Conservation (phyloP, 1,140 invertebrate species). For the Drosophila kanapiae region DNA sequence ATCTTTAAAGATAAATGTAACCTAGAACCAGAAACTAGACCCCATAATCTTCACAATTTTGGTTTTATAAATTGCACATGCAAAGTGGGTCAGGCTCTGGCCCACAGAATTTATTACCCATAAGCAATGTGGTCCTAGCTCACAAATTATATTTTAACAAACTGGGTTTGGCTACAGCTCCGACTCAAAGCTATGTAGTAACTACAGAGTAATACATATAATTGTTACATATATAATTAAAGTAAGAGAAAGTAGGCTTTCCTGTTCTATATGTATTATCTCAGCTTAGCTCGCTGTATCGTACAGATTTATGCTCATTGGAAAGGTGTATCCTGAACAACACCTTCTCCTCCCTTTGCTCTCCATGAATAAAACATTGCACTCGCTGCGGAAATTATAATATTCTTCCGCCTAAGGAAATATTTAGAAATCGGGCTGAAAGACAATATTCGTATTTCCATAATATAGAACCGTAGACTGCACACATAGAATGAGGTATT, state of each 20-base stretch:
- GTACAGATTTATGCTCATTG: background rate
- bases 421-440: constrained; percentile 26
- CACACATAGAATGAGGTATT: constrained; percentile 10
- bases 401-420: constrained; percentile 31
- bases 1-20: constrained; percentile 12
- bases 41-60: constrained; percentile 9
- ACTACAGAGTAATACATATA: background rate
- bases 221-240: background rate
- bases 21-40: background rate
- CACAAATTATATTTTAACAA: constrained; percentile 9
- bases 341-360: background rate
- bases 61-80: constrained; percentile 12
- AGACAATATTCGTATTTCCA: constrained; percentile 41
- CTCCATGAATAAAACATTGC: constrained; percentile 40
- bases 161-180: no score
- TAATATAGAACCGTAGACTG: constrained; percentile 22
- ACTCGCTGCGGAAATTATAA: constrained; percentile 18
- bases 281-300: background rate
- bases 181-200: no score
- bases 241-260: background rate
- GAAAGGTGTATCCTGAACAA: background rate
- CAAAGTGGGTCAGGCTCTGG: constrained; percentile 9
- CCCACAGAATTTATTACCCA: constrained; percentile 16
- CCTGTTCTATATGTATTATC: background rate
- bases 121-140: background rate